Evolutionary conservation across 2,888 invertebrate genomes (phyloP).

Genomic region (Dorcus parallelipipedus): DNA sequence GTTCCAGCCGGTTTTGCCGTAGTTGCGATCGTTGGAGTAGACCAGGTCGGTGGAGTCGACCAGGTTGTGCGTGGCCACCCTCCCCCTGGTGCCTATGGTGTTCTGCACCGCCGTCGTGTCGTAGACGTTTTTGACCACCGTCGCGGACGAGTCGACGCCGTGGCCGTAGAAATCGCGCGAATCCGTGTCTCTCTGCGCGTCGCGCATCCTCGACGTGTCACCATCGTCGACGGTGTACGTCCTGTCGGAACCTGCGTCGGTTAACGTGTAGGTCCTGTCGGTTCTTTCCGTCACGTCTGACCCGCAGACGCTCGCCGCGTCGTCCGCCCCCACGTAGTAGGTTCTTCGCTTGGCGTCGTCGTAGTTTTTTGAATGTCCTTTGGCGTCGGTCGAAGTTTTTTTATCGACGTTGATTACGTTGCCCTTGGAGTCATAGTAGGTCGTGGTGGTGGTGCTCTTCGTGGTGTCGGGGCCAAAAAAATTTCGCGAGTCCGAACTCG

Average conservation of each 20-base stretch:
- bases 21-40: slow-evolving; percentile 44
- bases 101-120: slow-evolving; percentile 44
- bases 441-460: slow-evolving; percentile 38
- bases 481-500: slow-evolving; percentile 18
- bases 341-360: neutral
- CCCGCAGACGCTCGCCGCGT: slow-evolving; percentile 2
- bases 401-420: slow-evolving; percentile 41
- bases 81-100: slow-evolving; percentile 46
- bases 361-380: neutral
- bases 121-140: slow-evolving; percentile 40
- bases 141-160: slow-evolving; percentile 35
- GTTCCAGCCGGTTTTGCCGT: slow-evolving; percentile 48
- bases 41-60: slow-evolving; percentile 44
- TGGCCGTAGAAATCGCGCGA: slow-evolving; percentile 43
- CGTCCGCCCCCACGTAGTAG: neutral
- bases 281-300: neutral
- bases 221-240: slow-evolving; percentile 31
- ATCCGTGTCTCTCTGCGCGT: slow-evolving; percentile 33
- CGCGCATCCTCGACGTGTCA: slow-evolving; percentile 34
- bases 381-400: neutral
- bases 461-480: slow-evolving; percentile 14
- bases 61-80: slow-evolving; percentile 52
- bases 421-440: slow-evolving; percentile 45
- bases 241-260: neutral
- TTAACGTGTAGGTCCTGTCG: slow-evolving; percentile 22